Conservation (phyloP, 2,797 vertebrate species). For the Odontamblyopus lacepedii region DNA sequence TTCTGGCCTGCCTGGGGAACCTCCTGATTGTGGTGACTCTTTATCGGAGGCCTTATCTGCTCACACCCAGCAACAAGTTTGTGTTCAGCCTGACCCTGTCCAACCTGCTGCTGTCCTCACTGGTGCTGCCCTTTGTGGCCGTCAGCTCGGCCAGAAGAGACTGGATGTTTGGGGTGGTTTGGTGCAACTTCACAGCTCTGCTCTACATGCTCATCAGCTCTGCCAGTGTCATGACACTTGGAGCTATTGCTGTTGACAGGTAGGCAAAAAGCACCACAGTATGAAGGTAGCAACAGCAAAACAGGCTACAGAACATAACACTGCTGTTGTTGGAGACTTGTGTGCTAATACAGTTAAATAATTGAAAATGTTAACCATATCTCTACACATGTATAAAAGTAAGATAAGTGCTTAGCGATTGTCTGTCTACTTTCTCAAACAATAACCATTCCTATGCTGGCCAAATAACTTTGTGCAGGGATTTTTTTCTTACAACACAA, state of each 20-base stretch:
- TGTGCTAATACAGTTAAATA: not conserved
- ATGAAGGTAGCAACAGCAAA: not conserved
- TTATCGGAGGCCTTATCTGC: conserved; percentile 93
- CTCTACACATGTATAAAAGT: not conserved
- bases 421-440: not conserved
- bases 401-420: not conserved
- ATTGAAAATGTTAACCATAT: too few species aligned
- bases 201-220: conserved; percentile 98
- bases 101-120: conserved; percentile 90
- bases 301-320: not conserved
- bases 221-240: conserved; percentile 97
- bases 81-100: conserved; percentile 97
- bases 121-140: conserved; percentile 93
- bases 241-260: conserved; percentile 96
- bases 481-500: conserved; percentile 40
- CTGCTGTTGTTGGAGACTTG: not conserved
- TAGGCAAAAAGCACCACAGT: conserved; percentile 61
- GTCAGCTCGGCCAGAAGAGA: conserved; percentile 88
- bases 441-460: conserved; percentile 29
- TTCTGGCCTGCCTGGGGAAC: conserved; percentile 93
- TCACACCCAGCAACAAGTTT: conserved; percentile 98
- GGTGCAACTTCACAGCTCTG: conserved; percentile 98
- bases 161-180: conserved; percentile 98
- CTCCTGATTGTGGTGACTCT: conserved; percentile 89
- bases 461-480: conserved; percentile 40